Percentiles rank a stretch among this genome's conserved stretches.
Conservation (phyloP, 2,888 invertebrate genomes). For the Sepiola atlantica region DNA sequence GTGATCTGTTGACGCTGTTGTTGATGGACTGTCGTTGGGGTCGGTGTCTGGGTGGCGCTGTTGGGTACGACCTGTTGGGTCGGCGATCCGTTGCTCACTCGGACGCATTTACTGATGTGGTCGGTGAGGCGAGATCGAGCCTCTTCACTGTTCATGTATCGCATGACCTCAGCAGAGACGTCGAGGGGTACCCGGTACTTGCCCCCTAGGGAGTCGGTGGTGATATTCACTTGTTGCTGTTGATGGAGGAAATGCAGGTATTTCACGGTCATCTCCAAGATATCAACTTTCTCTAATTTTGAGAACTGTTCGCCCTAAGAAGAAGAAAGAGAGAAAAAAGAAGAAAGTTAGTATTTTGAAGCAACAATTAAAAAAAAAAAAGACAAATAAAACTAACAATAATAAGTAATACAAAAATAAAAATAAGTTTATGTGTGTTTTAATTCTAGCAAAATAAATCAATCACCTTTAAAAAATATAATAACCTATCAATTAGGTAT, state of each 20-base stretch:
- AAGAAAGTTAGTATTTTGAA: too few species aligned
- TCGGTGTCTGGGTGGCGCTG: not conserved
- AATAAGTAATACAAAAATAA: not conserved
- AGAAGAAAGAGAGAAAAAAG: too few species aligned
- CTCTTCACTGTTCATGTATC: constrained; percentile 44
- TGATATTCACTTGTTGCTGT: constrained; percentile 41
- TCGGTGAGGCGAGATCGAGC: constrained; percentile 32
- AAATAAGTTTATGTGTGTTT: not conserved
- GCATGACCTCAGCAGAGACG: constrained; percentile 39
- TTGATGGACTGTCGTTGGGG: not conserved
- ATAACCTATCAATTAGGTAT: too few species aligned
- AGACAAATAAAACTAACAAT: too few species aligned
- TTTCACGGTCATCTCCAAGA: constrained; percentile 43
- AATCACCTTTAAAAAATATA: too few species aligned
- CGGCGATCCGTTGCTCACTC: not conserved
- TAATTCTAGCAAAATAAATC: not conserved
- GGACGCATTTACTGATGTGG: constrained; percentile 38
- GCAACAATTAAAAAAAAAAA: too few species aligned
- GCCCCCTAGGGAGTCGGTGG: not conserved
- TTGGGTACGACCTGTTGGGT: not conserved
- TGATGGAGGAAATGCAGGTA: constrained; percentile 42
- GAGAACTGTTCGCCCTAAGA: constrained; percentile 45
- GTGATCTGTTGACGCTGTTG: not conserved
- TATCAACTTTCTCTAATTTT: constrained; percentile 45
- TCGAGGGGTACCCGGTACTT: constrained; percentile 32